Evolutionary conservation across 2,113 vertebrate species (phyloP).

Genomic region (Myxocyprinus asiaticus): DNA sequence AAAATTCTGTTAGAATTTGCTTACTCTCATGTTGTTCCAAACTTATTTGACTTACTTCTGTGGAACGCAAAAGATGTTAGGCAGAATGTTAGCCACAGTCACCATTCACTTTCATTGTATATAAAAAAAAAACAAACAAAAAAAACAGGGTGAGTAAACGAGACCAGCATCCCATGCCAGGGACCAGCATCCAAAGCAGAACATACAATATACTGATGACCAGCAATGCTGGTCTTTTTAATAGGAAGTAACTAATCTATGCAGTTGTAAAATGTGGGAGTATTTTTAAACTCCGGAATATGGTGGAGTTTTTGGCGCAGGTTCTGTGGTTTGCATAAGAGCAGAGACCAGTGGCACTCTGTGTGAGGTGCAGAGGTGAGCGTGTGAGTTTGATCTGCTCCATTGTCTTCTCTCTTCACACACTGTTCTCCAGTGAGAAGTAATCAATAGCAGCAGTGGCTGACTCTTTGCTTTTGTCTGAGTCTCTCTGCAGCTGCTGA

Average conservation of each 20-base stretch:
- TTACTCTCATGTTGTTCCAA: too few relatives aligned
- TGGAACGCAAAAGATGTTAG: too few relatives aligned
- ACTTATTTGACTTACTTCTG: too few relatives aligned
- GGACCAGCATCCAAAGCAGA: too few relatives aligned
- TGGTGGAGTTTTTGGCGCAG: constrained; percentile 7
- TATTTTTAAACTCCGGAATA: neutral
- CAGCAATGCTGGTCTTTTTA: too few relatives aligned
- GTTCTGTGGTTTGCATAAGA: constrained; percentile 34
- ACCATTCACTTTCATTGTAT: too few relatives aligned
- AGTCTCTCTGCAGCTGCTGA: constrained; percentile 50
- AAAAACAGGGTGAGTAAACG: too few relatives aligned
- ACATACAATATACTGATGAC: too few relatives aligned
- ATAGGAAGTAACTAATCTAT: constrained; percentile 4
- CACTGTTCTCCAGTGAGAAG: constrained; percentile 44
- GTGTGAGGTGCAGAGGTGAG: constrained; percentile 48
- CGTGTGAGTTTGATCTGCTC: constrained; percentile 53
- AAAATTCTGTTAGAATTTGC: too few relatives aligned
- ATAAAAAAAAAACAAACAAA: too few relatives aligned
- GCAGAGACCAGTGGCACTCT: constrained; percentile 39
- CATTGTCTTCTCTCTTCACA: constrained; percentile 37
- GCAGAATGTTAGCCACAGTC: too few relatives aligned
- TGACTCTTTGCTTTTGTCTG: constrained; percentile 54
- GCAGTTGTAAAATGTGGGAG: constrained; percentile 19
- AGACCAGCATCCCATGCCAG: too few relatives aligned
- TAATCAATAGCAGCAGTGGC: constrained; percentile 60